Evolutionary conservation across 1,140 invertebrate species (phyloP), one percentile per base, ranked within the genome.

Genomic region (Brachionus manjavacas): DNA sequence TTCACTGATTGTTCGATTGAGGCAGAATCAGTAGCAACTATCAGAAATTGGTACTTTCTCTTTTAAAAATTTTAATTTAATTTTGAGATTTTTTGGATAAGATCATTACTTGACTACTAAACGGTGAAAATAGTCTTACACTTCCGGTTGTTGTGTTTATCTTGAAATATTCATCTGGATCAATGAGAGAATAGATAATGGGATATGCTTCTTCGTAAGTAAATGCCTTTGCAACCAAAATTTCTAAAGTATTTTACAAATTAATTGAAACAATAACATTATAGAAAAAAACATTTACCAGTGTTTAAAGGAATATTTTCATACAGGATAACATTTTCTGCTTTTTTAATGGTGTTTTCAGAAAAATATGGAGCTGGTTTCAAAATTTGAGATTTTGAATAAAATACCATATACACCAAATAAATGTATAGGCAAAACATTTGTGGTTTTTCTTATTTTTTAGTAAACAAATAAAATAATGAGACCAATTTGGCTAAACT

Each of bases 21-120:
- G 12, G 16, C 79, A 4, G 52, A 64, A 46, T 81, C 52, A 23
- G 31, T 25, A 20, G 79, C 79, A 6, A 64, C 28, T 35, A 81
- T 81, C 6, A 49, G 64, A 46, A 81, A 81, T 81, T 60, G 64
- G 25, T 64, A 81, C 23, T 64, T 81, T 81, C 14, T 60, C 79
- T 81, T 23, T 35, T 39, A n/a, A 74, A 74, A 43, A 46, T 80
- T 6, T n/a, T 16, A 52, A 12, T 6, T 55, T 6, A 0, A 4
- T 1, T n/a, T 39, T 78, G 8, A 43, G 3, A 11, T 25, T 28
- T 23, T 35, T n/a, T 39, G 6, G 3, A 9, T 78, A 20, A 43
- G n/a, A 78, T 28, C 4, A 4, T 39, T 81, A 81, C 79, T 23
- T 64, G 49, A 3, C 41, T 46, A 35, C 64, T 16, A 43, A 81